These are phyloP conservation scores for Carlito syrichta DNA, from an alignment of 2,113 vertebrate species.

Conservation along the genomic window DNA sequence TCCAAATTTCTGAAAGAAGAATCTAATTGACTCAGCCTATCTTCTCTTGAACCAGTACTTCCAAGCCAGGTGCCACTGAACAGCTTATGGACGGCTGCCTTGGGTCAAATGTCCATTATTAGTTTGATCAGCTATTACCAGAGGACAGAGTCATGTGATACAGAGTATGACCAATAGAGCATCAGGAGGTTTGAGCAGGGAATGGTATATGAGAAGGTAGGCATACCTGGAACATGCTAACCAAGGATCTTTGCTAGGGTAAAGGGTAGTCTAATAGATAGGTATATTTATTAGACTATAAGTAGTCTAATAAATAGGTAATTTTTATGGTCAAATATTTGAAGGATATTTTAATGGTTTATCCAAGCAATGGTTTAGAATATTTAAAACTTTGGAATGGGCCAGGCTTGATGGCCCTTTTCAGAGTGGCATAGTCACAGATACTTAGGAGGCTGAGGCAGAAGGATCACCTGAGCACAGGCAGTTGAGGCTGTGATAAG, in stretches of 20 bases:
- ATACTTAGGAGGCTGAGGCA: too few relatives aligned
- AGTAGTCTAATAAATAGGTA: too few relatives aligned
- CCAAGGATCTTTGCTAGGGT: neutral
- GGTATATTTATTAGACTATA: too few relatives aligned
- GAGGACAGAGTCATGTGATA: neutral
- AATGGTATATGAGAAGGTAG: neutral
- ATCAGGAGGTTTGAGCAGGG: neutral
- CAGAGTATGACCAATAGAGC: neutral
- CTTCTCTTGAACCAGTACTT: neutral
- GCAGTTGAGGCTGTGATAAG: too few relatives aligned
- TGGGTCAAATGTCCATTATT: neutral
- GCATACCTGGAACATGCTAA: neutral
- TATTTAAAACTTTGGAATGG: too few relatives aligned
- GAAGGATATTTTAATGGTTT: neutral
- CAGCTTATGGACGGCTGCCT: neutral
- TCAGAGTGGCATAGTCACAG: too few relatives aligned
- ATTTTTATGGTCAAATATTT: neutral
- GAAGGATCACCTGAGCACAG: too few relatives aligned
- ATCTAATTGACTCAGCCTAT: neutral
- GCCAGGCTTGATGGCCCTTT: too few relatives aligned
- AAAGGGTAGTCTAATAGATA: neutral
- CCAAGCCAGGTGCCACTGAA: neutral
- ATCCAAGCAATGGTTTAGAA: neutral
- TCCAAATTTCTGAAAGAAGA: neutral
- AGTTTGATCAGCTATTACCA: neutral